Percentiles rank a stretch among this genome's conserved stretches.
Evolutionary conservation across 2,797 vertebrate species (phyloP).

Genomic region (Anableps anableps): DNA sequence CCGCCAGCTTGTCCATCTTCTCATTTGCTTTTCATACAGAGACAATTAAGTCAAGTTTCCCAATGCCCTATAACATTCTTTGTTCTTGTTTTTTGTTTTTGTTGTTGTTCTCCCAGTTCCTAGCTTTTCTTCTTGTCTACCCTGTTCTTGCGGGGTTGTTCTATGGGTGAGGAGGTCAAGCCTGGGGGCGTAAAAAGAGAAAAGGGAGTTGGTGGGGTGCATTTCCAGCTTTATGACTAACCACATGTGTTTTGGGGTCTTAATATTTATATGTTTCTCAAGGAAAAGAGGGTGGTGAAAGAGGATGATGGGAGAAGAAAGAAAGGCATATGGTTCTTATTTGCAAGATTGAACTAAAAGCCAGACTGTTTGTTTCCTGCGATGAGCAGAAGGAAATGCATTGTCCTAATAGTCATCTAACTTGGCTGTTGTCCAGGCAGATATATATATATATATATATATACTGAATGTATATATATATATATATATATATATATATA

Average conservation of each 20-base stretch:
- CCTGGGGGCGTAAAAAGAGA: constrained; percentile 61
- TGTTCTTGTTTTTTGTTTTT: constrained; percentile 60
- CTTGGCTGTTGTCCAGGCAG: constrained; percentile 43
- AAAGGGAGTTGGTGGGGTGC: constrained; percentile 23
- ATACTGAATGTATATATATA: constrained; percentile 23
- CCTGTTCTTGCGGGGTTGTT: constrained; percentile 65
- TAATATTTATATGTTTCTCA: constrained; percentile 83
- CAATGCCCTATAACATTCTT: constrained; percentile 65
- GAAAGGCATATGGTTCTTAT: constrained; percentile 80
- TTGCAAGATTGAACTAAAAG: constrained; percentile 72
- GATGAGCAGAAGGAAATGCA: constrained; percentile 64
- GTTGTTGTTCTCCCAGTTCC: constrained; percentile 50
- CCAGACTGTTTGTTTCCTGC: constrained; percentile 72
- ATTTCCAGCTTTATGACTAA: constrained; percentile 78
- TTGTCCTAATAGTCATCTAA: constrained; percentile 63
- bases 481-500: constrained; percentile 40
- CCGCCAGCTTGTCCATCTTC: constrained; percentile 68
- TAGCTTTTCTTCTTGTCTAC: constrained; percentile 38
- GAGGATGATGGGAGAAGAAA: constrained; percentile 67
- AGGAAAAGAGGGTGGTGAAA: constrained; percentile 74
- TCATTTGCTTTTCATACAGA: constrained; percentile 69
- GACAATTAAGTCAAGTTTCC: constrained; percentile 71
- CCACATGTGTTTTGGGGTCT: constrained; percentile 82
- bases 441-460: constrained; percentile 36
- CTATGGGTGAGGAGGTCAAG: constrained; percentile 69